A percentile compares a stretch with the other conserved stretches of the same genome.
Conservation (phyloP, 2,113 vertebrate species). For the Crotophaga sulcirostris region DNA sequence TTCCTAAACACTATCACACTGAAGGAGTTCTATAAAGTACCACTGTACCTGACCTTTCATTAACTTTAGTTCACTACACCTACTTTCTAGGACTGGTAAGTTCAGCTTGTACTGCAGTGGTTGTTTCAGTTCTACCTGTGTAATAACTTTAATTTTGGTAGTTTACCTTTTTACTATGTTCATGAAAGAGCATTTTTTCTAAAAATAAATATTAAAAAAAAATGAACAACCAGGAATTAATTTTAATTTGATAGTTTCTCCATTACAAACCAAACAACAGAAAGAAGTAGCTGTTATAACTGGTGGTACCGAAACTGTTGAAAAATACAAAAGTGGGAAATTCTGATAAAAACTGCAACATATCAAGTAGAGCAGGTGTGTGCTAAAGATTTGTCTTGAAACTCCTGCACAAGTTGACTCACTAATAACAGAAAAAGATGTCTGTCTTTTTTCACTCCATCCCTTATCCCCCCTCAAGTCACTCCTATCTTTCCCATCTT, state of each 20-base stretch:
- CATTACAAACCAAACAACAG: not conserved
- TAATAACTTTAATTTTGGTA: not conserved
- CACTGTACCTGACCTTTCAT: not conserved
- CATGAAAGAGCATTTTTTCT: not conserved
- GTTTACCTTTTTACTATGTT: not conserved
- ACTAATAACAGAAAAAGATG: not conserved
- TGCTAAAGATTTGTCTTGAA: not conserved
- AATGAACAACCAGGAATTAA: not conserved
- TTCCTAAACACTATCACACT: not conserved
- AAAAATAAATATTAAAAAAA: not conserved
- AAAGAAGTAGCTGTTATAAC: not conserved
- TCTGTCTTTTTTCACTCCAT: not conserved
- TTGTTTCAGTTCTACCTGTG: not conserved
- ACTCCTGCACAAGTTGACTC: not conserved
- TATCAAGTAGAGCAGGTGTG: not conserved
- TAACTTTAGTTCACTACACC: not conserved
- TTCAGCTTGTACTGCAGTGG: not conserved
- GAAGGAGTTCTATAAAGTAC: not conserved
- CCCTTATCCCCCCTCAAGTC: too few species aligned
- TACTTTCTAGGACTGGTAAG: not conserved
- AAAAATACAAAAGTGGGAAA: not conserved
- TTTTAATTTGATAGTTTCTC: not conserved
- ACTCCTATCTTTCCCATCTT: not conserved
- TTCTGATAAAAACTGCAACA: not conserved
- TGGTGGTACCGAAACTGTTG: not conserved